Percentiles rank a stretch among this genome's conserved stretches.
Conservation (phyloP, 2,888 invertebrate species). For the Erpobdella octoculata region DNA sequence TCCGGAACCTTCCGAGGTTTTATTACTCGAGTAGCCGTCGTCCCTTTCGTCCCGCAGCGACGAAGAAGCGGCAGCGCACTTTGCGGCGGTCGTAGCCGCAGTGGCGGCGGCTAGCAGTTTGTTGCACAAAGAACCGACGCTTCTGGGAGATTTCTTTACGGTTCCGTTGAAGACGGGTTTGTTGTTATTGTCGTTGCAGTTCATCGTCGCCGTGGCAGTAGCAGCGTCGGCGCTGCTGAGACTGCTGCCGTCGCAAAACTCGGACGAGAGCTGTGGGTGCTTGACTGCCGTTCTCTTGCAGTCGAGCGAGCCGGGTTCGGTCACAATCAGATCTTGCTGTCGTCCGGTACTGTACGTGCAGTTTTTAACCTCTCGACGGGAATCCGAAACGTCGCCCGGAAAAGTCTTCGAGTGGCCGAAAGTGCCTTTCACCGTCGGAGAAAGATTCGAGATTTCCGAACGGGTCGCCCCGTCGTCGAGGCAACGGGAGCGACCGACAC, state of each 20-base stretch:
- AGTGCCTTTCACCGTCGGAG: no score
- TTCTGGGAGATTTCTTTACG: neutral
- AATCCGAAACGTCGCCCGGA: neutral
- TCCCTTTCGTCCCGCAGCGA: slow-evolving; percentile 2
- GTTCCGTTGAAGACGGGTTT: neutral
- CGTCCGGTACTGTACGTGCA: no score
- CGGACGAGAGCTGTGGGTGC: no score
- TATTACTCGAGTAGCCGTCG: slow-evolving; percentile 17
- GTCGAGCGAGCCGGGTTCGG: no score
- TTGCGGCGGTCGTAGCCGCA: no score
- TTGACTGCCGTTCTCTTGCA: no score
- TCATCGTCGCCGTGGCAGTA: no score
- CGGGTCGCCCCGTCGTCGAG: neutral
- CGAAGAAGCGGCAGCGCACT: neutral
- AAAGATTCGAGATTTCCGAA: neutral
- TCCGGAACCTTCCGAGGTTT: slow-evolving; percentile 2
- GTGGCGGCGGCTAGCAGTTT: neutral
- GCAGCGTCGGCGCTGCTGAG: no score
- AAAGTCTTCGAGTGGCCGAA: neutral
- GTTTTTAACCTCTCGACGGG: no score
- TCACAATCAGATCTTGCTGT: no score
- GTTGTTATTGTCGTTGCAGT: neutral
- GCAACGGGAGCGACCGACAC: neutral
- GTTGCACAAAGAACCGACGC: neutral
- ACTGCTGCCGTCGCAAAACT: no score